Conservation (phyloP, 1,140 invertebrate genomes). For the Nasonia giraulti region DNA sequence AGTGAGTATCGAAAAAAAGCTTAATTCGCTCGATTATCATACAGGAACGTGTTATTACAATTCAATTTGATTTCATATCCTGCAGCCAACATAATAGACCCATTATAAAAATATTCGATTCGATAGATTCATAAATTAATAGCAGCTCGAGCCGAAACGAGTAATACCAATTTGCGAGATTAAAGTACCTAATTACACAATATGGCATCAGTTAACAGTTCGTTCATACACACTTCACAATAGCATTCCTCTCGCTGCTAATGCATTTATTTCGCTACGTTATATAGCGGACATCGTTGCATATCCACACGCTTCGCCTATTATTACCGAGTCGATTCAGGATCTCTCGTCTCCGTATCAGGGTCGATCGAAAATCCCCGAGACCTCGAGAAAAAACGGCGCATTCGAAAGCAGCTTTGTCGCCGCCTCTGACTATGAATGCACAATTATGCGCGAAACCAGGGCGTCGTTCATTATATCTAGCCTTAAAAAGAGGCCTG, state of each 20-base stretch:
- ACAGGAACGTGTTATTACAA: not conserved
- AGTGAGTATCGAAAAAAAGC: no score
- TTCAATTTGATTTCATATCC: not conserved
- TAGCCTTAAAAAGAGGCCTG: not conserved
- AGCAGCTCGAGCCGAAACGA: not conserved
- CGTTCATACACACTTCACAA: not conserved
- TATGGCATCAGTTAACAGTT: constrained; percentile 13
- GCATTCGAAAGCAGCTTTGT: not conserved
- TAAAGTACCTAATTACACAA: not conserved
- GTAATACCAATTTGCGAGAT: constrained; percentile 5
- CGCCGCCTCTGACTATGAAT: not conserved
- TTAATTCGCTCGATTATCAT: no score
- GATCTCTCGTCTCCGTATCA: constrained; percentile 9
- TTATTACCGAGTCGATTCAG: constrained; percentile 4
- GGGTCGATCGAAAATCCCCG: constrained; percentile 24
- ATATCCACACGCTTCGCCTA: not conserved
- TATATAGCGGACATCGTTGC: no score
- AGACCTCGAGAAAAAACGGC: not conserved
- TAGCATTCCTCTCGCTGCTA: no score
- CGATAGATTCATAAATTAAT: constrained; percentile 35
- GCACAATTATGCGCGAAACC: not conserved
- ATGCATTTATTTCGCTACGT: no score
- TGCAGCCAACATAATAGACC: not conserved
- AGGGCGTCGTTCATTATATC: constrained; percentile 25
- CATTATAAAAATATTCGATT: not conserved